Conservation (phyloP, 2,797 vertebrate species). For the Caiman crocodilus region DNA sequence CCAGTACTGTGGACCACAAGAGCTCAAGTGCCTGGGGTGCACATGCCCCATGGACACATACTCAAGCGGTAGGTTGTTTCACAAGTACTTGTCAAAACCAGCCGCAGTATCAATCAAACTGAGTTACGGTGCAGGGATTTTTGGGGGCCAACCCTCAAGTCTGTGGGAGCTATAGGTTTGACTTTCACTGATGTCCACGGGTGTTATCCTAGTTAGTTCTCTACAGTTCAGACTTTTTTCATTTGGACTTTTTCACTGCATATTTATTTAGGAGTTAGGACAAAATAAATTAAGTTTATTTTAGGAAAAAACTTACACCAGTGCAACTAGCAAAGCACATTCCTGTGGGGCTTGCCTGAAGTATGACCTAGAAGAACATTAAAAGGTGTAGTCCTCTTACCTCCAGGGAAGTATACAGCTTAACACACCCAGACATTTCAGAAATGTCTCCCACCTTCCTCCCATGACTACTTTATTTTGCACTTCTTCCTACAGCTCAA, state of each 20-base stretch:
- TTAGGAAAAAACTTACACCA: neutral
- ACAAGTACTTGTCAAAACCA: neutral
- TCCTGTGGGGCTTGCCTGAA: neutral
- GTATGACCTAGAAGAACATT: neutral
- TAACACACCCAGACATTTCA: neutral
- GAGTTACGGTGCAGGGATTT: neutral
- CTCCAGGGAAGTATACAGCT: neutral
- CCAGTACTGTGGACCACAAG: no score
- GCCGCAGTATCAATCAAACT: neutral
- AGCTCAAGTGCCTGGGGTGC: no score
- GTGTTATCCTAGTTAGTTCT: neutral
- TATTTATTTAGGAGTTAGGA: neutral
- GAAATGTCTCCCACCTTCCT: neutral
- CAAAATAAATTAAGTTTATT: neutral
- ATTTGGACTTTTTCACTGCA: neutral
- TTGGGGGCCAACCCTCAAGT: neutral
- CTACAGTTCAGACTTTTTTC: neutral
- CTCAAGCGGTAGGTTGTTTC: neutral
- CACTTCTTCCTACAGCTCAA: neutral
- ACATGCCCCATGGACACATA: no score
- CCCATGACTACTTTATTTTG: neutral
- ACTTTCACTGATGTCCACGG: neutral
- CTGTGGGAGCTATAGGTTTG: neutral
- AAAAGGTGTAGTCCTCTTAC: neutral
- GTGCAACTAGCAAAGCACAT: rapidly evolving